These are phyloP conservation scores for Phasia obesa DNA, from an alignment of 2,888 invertebrate species.

Conservation along the genomic window DNA sequence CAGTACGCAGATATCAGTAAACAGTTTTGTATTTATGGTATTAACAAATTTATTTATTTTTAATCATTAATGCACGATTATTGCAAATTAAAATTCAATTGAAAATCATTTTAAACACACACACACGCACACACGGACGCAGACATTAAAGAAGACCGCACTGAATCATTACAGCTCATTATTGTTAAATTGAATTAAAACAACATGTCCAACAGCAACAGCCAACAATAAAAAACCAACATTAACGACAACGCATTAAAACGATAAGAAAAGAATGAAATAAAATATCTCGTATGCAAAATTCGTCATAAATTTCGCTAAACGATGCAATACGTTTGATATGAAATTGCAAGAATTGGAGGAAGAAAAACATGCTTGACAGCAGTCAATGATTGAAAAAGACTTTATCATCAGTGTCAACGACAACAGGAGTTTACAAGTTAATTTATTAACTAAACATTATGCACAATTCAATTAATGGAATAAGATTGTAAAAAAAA, in stretches of 20 bases:
- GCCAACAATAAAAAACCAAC: not conserved
- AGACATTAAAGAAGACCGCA: slow-evolving; percentile 71
- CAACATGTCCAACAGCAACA: slow-evolving; percentile 64
- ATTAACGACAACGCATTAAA: slow-evolving; percentile 32
- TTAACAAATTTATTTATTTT: slow-evolving; percentile 48
- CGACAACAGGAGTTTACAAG: slow-evolving; percentile 58
- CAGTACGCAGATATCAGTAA: slow-evolving; percentile 38
- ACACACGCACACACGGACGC: slow-evolving; percentile 45
- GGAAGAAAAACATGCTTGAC: slow-evolving; percentile 56
- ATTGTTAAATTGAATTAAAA: slow-evolving; percentile 66
- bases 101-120: slow-evolving; percentile 60
- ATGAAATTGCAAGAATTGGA: slow-evolving; percentile 65
- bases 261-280: slow-evolving; percentile 12
- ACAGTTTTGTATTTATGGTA: slow-evolving; percentile 35
- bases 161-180: slow-evolving; percentile 70
- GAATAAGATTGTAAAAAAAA: not conserved
- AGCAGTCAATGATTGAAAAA: slow-evolving; percentile 63
- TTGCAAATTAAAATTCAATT: slow-evolving; percentile 68
- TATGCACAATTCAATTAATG: slow-evolving; percentile 52
- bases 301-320: slow-evolving; percentile 66
- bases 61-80: slow-evolving; percentile 49
- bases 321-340: slow-evolving; percentile 58
- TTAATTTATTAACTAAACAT: slow-evolving; percentile 50
- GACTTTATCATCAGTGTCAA: slow-evolving; percentile 61
- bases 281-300: slow-evolving; percentile 56